Percentiles rank a stretch among this genome's conserved stretches.
Evolutionary conservation across 2,797 vertebrate species (phyloP).

Genomic region (Synaphobranchus kaupii): DNA sequence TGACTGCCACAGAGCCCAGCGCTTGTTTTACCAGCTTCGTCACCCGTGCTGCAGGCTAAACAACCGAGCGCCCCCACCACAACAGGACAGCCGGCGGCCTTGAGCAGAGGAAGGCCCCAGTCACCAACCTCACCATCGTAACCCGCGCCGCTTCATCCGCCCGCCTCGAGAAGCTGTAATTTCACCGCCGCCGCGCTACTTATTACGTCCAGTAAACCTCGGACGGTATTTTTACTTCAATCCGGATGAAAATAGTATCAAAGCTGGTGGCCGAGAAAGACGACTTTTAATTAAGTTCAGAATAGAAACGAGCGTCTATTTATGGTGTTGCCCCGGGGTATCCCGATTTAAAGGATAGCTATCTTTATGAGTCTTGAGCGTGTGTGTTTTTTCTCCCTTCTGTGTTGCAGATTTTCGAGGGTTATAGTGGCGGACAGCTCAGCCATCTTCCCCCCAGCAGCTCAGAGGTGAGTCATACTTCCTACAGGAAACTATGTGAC

Average conservation of each 20-base stretch:
- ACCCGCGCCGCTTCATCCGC: slow-evolving; percentile 40
- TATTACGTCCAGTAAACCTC: slow-evolving; percentile 46
- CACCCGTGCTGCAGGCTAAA: not conserved
- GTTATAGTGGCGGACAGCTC: slow-evolving; percentile 58
- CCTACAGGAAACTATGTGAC: not conserved
- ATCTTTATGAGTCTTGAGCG: slow-evolving; percentile 11
- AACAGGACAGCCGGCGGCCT: slow-evolving; percentile 34
- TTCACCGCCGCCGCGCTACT: slow-evolving; percentile 46
- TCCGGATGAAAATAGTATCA: slow-evolving; percentile 51
- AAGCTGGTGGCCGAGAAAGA: slow-evolving; percentile 36
- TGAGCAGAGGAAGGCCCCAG: slow-evolving; percentile 44
- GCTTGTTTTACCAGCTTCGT: not conserved
- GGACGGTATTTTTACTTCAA: slow-evolving; percentile 51
- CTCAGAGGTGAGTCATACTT: slow-evolving; percentile 68
- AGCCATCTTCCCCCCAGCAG: slow-evolving; percentile 56
- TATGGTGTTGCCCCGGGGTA: slow-evolving; percentile 36
- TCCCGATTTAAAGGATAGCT: not conserved
- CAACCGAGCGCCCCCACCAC: not conserved
- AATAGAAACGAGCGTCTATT: slow-evolving; percentile 45
- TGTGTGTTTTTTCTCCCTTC: slow-evolving; percentile 25
- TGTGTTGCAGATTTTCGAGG: slow-evolving; percentile 73
- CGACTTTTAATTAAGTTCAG: slow-evolving; percentile 53
- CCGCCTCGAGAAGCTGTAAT: slow-evolving; percentile 57
- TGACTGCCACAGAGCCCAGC: not conserved
- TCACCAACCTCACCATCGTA: slow-evolving; percentile 46